Conservation (phyloP, 2,797 vertebrate genomes). For the Calcarius lapponicus region DNA sequence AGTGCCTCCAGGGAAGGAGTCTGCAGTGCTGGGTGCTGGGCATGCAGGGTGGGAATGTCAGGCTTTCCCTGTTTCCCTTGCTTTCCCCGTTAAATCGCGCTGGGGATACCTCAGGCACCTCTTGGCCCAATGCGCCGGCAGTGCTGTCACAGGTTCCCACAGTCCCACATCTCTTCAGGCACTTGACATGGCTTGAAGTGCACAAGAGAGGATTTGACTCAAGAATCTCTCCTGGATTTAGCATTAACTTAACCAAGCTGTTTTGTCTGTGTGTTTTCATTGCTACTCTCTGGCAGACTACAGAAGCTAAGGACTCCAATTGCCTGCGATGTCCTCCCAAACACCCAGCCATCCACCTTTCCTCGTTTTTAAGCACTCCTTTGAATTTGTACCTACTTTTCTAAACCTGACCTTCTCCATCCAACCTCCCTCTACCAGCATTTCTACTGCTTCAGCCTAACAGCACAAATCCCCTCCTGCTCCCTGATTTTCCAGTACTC, state of each 20-base stretch:
- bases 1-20: background rate
- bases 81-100: background rate
- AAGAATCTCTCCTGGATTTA: background rate
- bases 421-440: background rate
- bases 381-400: background rate
- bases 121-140: background rate
- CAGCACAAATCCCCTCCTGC: background rate
- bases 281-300: background rate
- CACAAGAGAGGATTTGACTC: background rate
- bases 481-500: background rate
- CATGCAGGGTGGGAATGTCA: background rate
- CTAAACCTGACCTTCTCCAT: background rate
- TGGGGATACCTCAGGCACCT: background rate
- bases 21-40: background rate
- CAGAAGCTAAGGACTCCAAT: background rate
- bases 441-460: background rate
- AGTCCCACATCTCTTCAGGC: background rate
- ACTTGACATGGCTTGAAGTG: background rate
- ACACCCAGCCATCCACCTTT: background rate
- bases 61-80: background rate
- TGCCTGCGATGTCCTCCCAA: accelerated
- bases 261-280: background rate
- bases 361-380: background rate
- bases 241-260: background rate
- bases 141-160: accelerated